Conservation (phyloP, 2,888 invertebrate species). For the Lissonota sp. region DNA sequence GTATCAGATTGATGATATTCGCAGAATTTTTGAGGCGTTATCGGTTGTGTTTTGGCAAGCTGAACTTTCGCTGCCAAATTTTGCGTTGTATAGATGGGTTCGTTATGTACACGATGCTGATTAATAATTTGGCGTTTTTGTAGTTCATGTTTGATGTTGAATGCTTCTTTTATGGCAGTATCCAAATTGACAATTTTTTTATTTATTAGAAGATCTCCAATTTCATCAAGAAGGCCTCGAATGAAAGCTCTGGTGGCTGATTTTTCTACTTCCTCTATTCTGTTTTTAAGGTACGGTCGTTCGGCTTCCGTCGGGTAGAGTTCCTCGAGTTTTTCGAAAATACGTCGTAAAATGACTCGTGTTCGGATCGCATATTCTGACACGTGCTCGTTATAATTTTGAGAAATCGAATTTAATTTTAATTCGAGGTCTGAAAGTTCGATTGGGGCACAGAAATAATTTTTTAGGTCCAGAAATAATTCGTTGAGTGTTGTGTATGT, state of each 20-base stretch:
- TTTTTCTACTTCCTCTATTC: not conserved
- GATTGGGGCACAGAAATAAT: not conserved
- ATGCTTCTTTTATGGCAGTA: no score
- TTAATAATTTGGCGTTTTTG: no score
- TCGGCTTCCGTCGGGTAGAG: not conserved
- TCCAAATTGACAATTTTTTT: no score
- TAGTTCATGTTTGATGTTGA: no score
- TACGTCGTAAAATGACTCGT: not conserved
- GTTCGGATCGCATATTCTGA: not conserved
- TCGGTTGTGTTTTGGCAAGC: no score
- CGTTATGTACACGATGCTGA: no score
- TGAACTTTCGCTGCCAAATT: no score
- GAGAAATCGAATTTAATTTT: constrained; percentile 5
- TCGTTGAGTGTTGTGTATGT: not conserved
- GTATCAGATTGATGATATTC: no score
- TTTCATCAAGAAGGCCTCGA: no score
- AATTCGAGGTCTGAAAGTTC: constrained; percentile 23
- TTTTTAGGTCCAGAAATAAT: not conserved
- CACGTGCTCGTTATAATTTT: constrained; percentile 21
- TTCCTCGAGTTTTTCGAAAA: constrained; percentile 1
- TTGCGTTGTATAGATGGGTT: no score
- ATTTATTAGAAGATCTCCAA: no score
- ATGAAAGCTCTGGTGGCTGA: not conserved
- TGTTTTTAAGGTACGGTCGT: not conserved
- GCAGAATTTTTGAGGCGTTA: no score